phyloP scores from a whole-genome alignment of 2,113 vertebrate genomes.

The Corythoichthys haematopterus region DNA sequence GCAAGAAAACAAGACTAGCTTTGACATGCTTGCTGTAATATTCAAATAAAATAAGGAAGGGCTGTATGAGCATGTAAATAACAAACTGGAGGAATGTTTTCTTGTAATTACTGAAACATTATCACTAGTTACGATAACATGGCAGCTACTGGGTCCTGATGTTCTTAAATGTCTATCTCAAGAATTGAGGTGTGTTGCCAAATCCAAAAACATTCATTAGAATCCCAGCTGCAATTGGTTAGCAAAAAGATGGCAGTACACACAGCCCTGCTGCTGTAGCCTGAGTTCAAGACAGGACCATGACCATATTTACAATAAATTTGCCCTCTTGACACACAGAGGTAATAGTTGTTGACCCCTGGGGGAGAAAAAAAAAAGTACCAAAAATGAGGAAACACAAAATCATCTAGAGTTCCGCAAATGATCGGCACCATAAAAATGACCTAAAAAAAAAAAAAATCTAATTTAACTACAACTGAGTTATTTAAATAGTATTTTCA shows the following conservation, averaged over 20 bases:
- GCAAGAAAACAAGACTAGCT: slow-evolving; percentile 22
- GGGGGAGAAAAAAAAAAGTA: slow-evolving; percentile 29
- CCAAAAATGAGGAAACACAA: slow-evolving; percentile 36
- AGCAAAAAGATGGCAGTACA: slow-evolving; percentile 24
- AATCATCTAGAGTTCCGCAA: slow-evolving; percentile 13
- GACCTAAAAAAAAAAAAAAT: slow-evolving; percentile 23
- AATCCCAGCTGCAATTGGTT: slow-evolving; percentile 31
- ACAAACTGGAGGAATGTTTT: background rate
- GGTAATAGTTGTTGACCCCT: slow-evolving; percentile 21
- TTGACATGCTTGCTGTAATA: slow-evolving; percentile 15
- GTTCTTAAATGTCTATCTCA: slow-evolving; percentile 39
- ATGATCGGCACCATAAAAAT: slow-evolving; percentile 34
- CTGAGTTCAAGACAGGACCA: slow-evolving; percentile 18
- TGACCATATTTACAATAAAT: slow-evolving; percentile 4
- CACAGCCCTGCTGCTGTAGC: slow-evolving; percentile 56
- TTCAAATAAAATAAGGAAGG: slow-evolving; percentile 11
- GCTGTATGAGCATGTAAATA: background rate
- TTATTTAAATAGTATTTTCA: background rate
- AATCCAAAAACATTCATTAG: slow-evolving; percentile 20
- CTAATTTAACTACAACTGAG: slow-evolving; percentile 5
- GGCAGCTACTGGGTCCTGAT: slow-evolving; percentile 14
- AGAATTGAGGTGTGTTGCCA: slow-evolving; percentile 20
- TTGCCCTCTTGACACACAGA: slow-evolving; percentile 14
- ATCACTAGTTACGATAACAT: slow-evolving; percentile 11
- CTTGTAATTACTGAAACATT: slow-evolving; percentile 3